Evolutionary conservation across 2,888 invertebrate species (phyloP).

Genomic region (Drosophila peninsularis): DNA sequence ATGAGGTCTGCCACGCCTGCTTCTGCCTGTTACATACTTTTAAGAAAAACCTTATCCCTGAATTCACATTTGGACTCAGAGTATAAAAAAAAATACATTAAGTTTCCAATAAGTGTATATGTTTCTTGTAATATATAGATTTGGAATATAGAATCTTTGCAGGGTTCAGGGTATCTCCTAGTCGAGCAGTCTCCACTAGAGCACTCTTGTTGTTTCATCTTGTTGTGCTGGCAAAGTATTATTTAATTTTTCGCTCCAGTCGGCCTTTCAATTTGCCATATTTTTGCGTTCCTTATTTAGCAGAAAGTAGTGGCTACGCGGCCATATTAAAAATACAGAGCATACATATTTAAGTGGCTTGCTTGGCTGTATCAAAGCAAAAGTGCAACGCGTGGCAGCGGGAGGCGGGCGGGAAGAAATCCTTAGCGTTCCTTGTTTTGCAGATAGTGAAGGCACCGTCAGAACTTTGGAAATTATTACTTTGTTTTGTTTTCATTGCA

Average conservation of each 20-base stretch:
- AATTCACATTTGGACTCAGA: too few relatives aligned
- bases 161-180: too few relatives aligned
- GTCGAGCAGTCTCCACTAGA: too few relatives aligned
- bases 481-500: constrained; percentile 67
- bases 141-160: too few relatives aligned
- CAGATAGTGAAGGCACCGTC: constrained; percentile 56
- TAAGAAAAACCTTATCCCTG: too few relatives aligned
- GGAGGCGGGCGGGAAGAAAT: neutral
- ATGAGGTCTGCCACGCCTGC: too few relatives aligned
- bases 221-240: constrained; percentile 42
- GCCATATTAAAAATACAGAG: constrained; percentile 69
- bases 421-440: constrained; percentile 12
- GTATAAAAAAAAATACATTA: too few relatives aligned
- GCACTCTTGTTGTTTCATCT: neutral
- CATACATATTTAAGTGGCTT: constrained; percentile 69
- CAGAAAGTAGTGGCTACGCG: constrained; percentile 68
- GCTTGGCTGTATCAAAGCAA: constrained; percentile 39
- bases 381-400: constrained; percentile 27
- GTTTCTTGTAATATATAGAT: too few relatives aligned
- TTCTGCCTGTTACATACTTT: too few relatives aligned
- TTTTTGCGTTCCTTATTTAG: constrained; percentile 42
- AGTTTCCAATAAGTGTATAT: too few relatives aligned
- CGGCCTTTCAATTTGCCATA: constrained; percentile 59
- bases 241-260: constrained; percentile 59
- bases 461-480: constrained; percentile 79